A percentile compares a stretch with the other conserved stretches of the same genome.
phyloP scores from a whole-genome alignment of 2,888 invertebrate genomes.

The Machimus rusticus region DNA sequence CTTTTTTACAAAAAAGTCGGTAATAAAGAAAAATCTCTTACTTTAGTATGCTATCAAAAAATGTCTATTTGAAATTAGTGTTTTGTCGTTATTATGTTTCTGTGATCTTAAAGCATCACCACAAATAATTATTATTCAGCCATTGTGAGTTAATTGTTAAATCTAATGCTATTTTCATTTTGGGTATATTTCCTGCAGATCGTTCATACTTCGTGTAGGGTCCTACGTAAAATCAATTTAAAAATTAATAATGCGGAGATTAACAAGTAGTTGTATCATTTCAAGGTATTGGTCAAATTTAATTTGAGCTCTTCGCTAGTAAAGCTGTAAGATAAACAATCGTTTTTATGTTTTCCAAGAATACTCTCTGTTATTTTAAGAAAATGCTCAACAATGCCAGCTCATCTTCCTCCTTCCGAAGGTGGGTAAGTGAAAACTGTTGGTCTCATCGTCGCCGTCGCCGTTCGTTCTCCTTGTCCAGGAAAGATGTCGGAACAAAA shows the following conservation, averaged over 20 bases:
- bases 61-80: no score
- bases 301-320: not conserved
- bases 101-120: no score
- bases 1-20: no score
- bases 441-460: not conserved
- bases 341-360: not conserved
- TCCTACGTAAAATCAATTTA: no score
- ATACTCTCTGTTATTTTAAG: not conserved
- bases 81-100: no score
- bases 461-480: not conserved
- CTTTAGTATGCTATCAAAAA: no score
- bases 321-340: not conserved
- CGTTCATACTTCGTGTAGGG: no score
- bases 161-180: no score
- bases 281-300: not conserved
- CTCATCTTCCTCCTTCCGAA: not conserved
- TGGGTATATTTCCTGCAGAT: no score
- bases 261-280: not conserved
- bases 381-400: not conserved
- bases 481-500: not conserved
- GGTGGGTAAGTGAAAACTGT: not conserved
- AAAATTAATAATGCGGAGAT: not conserved
- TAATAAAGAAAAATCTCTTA: no score
- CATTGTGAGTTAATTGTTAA: no score
- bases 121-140: no score